A percentile compares a stretch with the other conserved stretches of the same genome.
These are phyloP conservation scores for Cephalopholis sonnerati DNA, from an alignment of 2,113 vertebrate genomes.

Conservation along the genomic window DNA sequence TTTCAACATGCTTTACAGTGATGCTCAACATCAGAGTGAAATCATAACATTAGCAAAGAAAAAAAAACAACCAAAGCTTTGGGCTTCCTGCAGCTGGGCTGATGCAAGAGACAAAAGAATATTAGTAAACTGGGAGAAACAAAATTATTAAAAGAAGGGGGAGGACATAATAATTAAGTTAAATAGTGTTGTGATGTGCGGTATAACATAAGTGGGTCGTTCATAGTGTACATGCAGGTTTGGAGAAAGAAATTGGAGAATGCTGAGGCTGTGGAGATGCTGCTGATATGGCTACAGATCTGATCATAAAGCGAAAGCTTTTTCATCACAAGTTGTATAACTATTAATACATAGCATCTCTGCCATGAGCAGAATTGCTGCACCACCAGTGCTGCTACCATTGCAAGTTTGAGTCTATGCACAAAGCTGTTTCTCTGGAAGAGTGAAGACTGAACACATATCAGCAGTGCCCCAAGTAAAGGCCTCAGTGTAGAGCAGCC, in stretches of 20 bases:
- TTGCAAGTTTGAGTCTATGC: neutral
- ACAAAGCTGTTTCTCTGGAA: constrained; percentile 20
- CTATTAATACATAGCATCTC: constrained; percentile 11
- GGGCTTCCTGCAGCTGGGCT: constrained; percentile 82
- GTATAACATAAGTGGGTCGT: constrained; percentile 77
- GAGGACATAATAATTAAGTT: constrained; percentile 59
- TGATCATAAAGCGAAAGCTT: neutral
- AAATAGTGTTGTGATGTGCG: constrained; percentile 73
- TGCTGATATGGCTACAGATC: constrained; percentile 74
- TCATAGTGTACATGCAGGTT: constrained; percentile 86
- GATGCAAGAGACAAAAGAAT: constrained; percentile 81
- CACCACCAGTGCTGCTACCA: constrained; percentile 10
- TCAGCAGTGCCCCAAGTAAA: constrained; percentile 76
- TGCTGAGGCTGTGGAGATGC: constrained; percentile 74
- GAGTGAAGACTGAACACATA: constrained; percentile 65
- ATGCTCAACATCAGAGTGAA: constrained; percentile 67
- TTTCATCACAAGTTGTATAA: neutral
- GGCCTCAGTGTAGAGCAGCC: constrained; percentile 68
- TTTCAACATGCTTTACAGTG: constrained; percentile 83
- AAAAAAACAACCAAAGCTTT: constrained; percentile 77
- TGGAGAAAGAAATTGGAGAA: constrained; percentile 71
- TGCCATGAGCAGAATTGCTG: constrained; percentile 24
- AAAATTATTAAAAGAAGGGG: constrained; percentile 52
- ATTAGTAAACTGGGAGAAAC: constrained; percentile 81
- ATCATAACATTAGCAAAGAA: constrained; percentile 40